Base-by-base conservation (phyloP, 2,888 invertebrate genomes). In the Diploptera punctata region DNA sequence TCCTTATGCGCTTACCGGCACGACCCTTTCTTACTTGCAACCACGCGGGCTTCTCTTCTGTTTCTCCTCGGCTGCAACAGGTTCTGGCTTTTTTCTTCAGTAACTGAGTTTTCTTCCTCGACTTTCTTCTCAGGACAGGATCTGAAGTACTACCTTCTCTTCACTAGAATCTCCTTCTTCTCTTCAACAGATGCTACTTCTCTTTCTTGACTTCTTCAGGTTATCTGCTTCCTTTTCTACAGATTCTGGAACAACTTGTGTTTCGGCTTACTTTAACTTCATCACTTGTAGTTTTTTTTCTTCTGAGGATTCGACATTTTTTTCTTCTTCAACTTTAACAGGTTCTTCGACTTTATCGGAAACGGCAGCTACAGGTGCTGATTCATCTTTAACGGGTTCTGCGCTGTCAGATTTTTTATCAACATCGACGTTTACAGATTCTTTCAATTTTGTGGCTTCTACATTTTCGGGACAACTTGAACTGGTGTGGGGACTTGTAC, bases 101-200 rank as follows among this genome's bases (percentile, higher is more conserved):
- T 24, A n/a, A 38, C 62, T 38, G 57, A n/a, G 1, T 10, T n/a
- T 3, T 71, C 62, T 43, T 71, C 75, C 49, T 72, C 74, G 16
- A 54, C 73, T 49, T 73, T 33, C 61, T 49, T 62, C 62, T 44
- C 69, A 71, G 49, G 70, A 76, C 57, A 68, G 74, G 71, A 52
- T 71, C 72, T 70, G 74, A 5, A 29, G 72, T 61, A 21, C n/a
- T n/a, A 60, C 65, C 62, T 52, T 52, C 52, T 52, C 52, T 21
- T 52, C 52, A 52, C 21, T 47, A n/a, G 47, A 47, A 3, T 47
- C 21, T 13, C n/a, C n/a, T n/a, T n/a, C n/a, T n/a, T n/a, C n/a
- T n/a, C n/a, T n/a, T n/a, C n/a, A n/a, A n/a, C n/a, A n/a, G n/a
- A n/a, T n/a, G n/a, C n/a, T n/a, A n/a, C n/a, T n/a, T n/a, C n/a